Conservation (phyloP, 35 echinoderm and acorn worm genomes). For the Heliocidaris erythrogramma region DNA sequence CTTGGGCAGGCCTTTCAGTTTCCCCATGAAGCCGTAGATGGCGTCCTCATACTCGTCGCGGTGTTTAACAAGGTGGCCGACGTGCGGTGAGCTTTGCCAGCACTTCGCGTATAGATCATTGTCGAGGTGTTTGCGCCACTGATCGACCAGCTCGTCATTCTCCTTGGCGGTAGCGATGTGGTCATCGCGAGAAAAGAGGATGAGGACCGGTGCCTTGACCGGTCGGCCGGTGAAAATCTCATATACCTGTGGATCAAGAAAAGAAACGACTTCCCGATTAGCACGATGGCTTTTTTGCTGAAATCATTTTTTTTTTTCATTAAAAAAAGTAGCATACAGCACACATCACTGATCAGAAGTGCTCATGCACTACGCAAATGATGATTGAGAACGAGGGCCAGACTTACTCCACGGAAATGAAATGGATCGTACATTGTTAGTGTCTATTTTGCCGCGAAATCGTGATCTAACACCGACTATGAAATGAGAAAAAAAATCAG, state of each 20-base stretch:
- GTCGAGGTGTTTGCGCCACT: constrained; percentile 39
- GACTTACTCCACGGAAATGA: no score
- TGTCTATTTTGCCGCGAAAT: no score
- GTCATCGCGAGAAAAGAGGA: constrained; percentile 60
- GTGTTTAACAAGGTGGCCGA: constrained; percentile 56
- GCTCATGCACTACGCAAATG: no score
- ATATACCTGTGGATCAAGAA: constrained; percentile 18
- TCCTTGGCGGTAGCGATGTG: constrained; percentile 55
- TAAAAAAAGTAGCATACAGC: no score
- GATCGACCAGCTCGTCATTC: constrained; percentile 48
- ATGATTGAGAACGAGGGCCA: no score
- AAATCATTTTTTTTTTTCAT: no score
- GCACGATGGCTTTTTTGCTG: no score
- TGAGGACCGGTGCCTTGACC: constrained; percentile 53
- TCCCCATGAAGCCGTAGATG: constrained; percentile 46
- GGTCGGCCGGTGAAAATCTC: constrained; percentile 39
- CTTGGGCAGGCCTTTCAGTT: not conserved
- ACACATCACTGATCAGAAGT: no score
- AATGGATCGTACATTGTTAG: no score
- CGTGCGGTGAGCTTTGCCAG: constrained; percentile 66
- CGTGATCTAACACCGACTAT: no score
- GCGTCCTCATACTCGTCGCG: constrained; percentile 56
- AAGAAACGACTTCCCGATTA: no score
- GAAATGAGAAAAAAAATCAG: no score
- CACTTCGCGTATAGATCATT: constrained; percentile 52